Conservation (phyloP, 30 jellyfish, hydroid and myxozoan genomes). For the Turritopsis rubra region DNA sequence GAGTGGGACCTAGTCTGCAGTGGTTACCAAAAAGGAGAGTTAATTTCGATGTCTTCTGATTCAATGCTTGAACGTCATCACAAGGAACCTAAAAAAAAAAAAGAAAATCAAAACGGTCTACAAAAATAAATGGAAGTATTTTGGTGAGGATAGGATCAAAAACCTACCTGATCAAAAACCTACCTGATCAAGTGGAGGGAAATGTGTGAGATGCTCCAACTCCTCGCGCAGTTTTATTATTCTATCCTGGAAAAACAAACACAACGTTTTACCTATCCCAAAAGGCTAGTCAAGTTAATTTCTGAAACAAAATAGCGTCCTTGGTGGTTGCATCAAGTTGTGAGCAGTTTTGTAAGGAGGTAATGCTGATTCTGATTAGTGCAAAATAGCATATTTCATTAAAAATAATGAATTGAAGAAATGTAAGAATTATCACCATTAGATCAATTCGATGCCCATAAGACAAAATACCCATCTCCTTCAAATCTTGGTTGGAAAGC, state of each 20-base stretch:
- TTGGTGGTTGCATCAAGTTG: too few relatives aligned
- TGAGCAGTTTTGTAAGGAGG: too few relatives aligned
- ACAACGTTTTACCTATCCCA: neutral
- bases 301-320: too few relatives aligned
- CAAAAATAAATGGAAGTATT: too few relatives aligned
- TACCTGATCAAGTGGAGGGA: constrained; percentile 66
- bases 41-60: constrained; percentile 20
- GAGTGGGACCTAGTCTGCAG: constrained; percentile 84
- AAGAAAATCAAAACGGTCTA: too few relatives aligned
- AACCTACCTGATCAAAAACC: too few relatives aligned
- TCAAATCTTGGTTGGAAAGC: constrained; percentile 55
- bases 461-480: constrained; percentile 69
- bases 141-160: too few relatives aligned
- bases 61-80: neutral
- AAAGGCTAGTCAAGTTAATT: too few relatives aligned
- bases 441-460: constrained; percentile 86
- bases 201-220: constrained; percentile 66
- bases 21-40: constrained; percentile 80
- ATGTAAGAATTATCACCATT: constrained; percentile 44
- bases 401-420: too few relatives aligned
- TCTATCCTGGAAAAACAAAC: constrained; percentile 24
- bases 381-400: too few relatives aligned
- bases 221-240: constrained; percentile 49
- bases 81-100: constrained; percentile 16
- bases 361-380: too few relatives aligned